Evolutionary conservation across 2,888 invertebrate genomes (phyloP).

Genomic region (Drosophila peninsularis): DNA sequence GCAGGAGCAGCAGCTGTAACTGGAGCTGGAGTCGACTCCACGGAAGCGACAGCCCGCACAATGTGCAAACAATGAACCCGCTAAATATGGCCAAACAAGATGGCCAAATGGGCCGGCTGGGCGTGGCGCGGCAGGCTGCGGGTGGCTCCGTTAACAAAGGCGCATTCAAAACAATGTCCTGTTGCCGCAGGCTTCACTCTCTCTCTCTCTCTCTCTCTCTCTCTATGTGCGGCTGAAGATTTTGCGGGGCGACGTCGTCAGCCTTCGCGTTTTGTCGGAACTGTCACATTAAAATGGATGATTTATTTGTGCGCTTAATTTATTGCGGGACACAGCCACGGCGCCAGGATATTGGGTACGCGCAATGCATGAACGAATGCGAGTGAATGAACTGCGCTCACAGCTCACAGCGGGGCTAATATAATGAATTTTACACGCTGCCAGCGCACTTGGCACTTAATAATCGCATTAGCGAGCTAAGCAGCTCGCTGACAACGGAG

Average conservation of each 20-base stretch:
- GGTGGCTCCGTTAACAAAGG: slow-evolving; percentile 8
- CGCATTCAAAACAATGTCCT: slow-evolving; percentile 61
- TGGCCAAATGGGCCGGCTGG: slow-evolving; percentile 1
- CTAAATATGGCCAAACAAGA: slow-evolving; percentile 67
- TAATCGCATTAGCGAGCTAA: slow-evolving; percentile 78
- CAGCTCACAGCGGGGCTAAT: slow-evolving; percentile 46
- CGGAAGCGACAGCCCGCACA: slow-evolving; percentile 53
- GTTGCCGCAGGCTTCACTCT: slow-evolving; percentile 29
- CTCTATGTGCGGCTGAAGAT: not conserved
- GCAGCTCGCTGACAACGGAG: slow-evolving; percentile 70
- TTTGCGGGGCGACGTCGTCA: not conserved
- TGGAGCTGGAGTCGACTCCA: slow-evolving; percentile 4
- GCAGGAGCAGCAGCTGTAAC: too few species aligned
- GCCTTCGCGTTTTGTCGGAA: slow-evolving; percentile 80
- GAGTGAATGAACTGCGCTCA: slow-evolving; percentile 52
- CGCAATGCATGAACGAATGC: slow-evolving; percentile 74
- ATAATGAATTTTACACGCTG: slow-evolving; percentile 76
- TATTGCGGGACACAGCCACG: slow-evolving; percentile 58
- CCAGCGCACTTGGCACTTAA: slow-evolving; percentile 74
- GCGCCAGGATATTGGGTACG: slow-evolving; percentile 77
- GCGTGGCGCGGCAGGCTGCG: not conserved
- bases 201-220: slow-evolving; percentile 1
- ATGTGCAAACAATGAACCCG: slow-evolving; percentile 73
- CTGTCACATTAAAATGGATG: slow-evolving; percentile 83
- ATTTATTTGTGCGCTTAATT: slow-evolving; percentile 81